phyloP scores from a whole-genome alignment of 2,113 vertebrate genomes.

The Neotoma lepida region DNA sequence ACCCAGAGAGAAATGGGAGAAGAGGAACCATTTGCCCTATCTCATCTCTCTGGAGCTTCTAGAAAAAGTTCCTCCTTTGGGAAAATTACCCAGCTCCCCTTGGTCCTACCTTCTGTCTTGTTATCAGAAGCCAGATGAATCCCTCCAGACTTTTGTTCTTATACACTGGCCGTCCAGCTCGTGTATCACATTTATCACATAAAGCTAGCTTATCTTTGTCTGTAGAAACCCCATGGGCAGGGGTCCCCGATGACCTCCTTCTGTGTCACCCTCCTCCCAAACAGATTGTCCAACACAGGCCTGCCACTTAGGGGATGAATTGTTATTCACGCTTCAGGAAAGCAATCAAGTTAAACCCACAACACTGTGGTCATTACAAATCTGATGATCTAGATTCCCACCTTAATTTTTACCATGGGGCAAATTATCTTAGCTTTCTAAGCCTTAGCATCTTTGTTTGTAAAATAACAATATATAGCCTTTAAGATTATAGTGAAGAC shows the following conservation, averaged over 20 bases:
- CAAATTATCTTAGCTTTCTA: conserved; percentile 31
- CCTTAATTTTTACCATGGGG: not conserved
- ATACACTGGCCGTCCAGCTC: conserved; percentile 16
- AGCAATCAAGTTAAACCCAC: not conserved
- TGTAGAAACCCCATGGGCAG: not conserved
- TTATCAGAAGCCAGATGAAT: conserved; percentile 43
- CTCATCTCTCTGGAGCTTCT: conserved; percentile 45
- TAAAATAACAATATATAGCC: conserved; percentile 20
- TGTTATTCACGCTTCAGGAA: conserved; percentile 1
- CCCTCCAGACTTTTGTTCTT: conserved; percentile 35
- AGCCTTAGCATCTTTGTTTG: not conserved
- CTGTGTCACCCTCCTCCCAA: not conserved
- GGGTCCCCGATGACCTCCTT: not conserved
- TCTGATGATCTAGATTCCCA: not conserved
- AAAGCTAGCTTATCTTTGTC: conserved; percentile 41
- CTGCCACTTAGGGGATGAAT: not conserved
- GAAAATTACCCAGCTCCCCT: conserved; percentile 49
- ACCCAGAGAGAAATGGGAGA: conserved; percentile 45
- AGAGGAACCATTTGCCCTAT: conserved; percentile 46
- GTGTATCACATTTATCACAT: not conserved
- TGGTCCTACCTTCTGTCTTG: not conserved
- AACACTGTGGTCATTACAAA: not conserved
- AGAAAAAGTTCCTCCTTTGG: conserved; percentile 53
- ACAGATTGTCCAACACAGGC: not conserved
- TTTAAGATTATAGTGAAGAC: conserved; percentile 29